Evolutionary conservation across 2,113 vertebrate genomes (phyloP), one percentile per base, ranked within the genome.

Genomic region (Numenius arquata): DNA sequence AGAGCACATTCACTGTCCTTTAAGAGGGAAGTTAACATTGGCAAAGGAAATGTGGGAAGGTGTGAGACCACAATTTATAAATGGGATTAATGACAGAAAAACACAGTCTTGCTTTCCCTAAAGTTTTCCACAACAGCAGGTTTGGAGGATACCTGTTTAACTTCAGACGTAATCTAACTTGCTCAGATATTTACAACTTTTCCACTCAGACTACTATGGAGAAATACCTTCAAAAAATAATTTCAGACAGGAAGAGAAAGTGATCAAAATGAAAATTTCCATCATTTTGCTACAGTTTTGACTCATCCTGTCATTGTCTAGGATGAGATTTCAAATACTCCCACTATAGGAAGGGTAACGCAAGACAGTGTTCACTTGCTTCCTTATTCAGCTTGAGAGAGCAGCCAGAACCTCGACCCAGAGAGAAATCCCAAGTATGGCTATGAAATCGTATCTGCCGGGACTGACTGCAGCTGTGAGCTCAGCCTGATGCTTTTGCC

Each of bases 381-480:
- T 95, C 96, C 95, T 96, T 97, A 89, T 96, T 96, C 94, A 96
- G 95, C 3, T 2, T 18, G 32, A 80, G 66, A 56, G 82, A 48
- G 68, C 88, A 89, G 80, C 70, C 77, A 92, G 70, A 67, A 96
- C 79, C 22, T 67, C 2, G 0, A 32, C 41, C 36, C 27, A 79
- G 61, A 26, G 70, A 92, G 92, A 96, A 95, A 96, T 92, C 86
- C 96, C 92, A 96, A 96, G 90, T 96, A 97, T 95, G 95, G 95
- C 95, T 50, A 90, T 89, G 90, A 89, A 95, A 92, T 25, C 0
- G 1, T 38, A 77, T 90, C 95, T 88, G 74, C 80, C 81, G 72
- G 73, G 84, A 79, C 81, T 73, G 68, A 70, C 36, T 72, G 70
- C 87, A 76, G 91, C 91, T 81, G 76, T 61, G 30, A 73, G 68